Base-by-base conservation (phyloP, 2,888 invertebrate genomes). In the Apodemia hepburni region DNA sequence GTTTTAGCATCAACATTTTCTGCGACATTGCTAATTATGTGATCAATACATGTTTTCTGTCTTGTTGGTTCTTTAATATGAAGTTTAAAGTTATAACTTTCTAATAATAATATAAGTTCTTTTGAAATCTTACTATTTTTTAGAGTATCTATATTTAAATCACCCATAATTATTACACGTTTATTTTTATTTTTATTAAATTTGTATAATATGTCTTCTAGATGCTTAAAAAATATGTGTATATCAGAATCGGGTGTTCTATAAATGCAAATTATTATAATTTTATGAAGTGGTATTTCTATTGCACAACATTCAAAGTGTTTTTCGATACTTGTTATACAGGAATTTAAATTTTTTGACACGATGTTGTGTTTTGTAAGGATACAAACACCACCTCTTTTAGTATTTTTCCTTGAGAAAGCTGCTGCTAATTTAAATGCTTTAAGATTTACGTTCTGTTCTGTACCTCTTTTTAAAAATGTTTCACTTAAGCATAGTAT, bases 221-320 rank as follows among this genome's bases (percentile, higher is more conserved):
- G 7, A 9, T 35, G 35, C 9, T 35, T 35, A 35, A 35, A 35
- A 35, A 47, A 47, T 47, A 17, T n/a, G 4, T 47, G 1, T 15
- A 47, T n/a, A 6, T 17, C 47, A 15, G 47, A 35, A 35, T 49
- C 18, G 8, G 49, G 49, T 49, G 17, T 49, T 49, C 8, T n/a
- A 17, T 49, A 49, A 51, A 51, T 22, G 22, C 11, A 51, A 0
- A 51, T 4, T 18, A 22, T 51, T 2, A 22, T 4, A 51, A 12
- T 51, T 18, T 51, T 51, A 51, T 51, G 22, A 22, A 51, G 11
- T 18, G 51, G 22, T 22, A 51, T 51, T 18, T 22, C 22, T 51
- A 51, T 51, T 51, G 51, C 51, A 22, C 22, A 51, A 12, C 51
- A 51, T 11, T 51, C 51, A 22, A 51, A 51, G 22, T 51, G 51